These are phyloP conservation scores for Phorcus lineatus DNA, from an alignment of 2,888 invertebrate species.

Conservation along the genomic window DNA sequence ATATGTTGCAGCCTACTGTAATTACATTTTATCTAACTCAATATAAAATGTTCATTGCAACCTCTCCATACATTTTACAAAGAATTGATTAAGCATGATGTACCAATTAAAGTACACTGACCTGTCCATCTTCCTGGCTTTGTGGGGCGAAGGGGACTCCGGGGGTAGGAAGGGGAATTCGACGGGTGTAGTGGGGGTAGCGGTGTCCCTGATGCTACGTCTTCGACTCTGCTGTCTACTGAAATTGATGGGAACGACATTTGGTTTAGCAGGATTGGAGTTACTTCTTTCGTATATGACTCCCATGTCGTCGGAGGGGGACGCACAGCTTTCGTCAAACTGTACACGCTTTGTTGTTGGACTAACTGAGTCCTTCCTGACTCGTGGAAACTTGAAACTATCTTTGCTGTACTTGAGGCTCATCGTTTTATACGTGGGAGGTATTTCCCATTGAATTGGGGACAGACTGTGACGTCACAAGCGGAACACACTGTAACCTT, in stretches of 20 bases:
- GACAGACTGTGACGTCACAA: constrained; percentile 4
- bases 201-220: background rate
- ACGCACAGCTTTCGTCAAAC: background rate
- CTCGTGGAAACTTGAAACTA: background rate
- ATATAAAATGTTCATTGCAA: too few species aligned
- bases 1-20: too few species aligned
- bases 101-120: background rate
- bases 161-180: background rate
- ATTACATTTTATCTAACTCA: too few species aligned
- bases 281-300: background rate
- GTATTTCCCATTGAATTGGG: background rate
- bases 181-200: background rate
- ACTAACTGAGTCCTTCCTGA: background rate
- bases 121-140: background rate
- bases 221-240: background rate
- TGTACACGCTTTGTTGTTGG: background rate
- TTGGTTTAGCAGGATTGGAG: background rate
- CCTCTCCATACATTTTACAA: too few species aligned
- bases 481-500: background rate
- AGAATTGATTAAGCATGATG: too few species aligned
- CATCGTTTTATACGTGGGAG: background rate
- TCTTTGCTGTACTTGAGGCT: background rate
- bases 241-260: background rate
- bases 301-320: background rate
- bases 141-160: background rate